Evolutionary conservation across 2,888 invertebrate species (phyloP).

Genomic region (Lasius fuliginosus): DNA sequence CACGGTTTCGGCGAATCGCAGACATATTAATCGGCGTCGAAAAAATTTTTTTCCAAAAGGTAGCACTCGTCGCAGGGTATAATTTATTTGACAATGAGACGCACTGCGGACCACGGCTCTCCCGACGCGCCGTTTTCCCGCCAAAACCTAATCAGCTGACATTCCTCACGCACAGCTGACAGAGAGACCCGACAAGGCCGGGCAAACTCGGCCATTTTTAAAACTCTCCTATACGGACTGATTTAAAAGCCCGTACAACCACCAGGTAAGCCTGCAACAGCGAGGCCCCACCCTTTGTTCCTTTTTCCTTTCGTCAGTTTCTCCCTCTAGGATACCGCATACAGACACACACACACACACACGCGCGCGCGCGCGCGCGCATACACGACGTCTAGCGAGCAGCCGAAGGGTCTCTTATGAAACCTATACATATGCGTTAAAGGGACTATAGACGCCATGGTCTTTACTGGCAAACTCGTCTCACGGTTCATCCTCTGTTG

Average conservation of each 20-base stretch:
- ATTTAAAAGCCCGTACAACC: slow-evolving; percentile 80
- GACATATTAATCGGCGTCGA: neutral
- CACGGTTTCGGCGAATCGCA: neutral
- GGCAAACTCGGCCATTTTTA: slow-evolving; percentile 81
- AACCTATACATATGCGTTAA: neutral
- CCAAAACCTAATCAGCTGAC: slow-evolving; percentile 77
- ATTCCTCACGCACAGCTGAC: slow-evolving; percentile 69
- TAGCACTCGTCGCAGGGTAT: neutral
- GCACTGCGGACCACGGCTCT: neutral
- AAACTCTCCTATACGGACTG: slow-evolving; percentile 78
- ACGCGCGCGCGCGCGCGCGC: neutral
- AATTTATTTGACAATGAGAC: neutral
- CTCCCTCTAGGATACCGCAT: neutral
- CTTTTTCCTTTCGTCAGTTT: slow-evolving; percentile 53
- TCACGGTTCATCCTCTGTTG: slow-evolving; percentile 47
- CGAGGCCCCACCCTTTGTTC: slow-evolving; percentile 50
- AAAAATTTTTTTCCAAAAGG: neutral
- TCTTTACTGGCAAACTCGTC: slow-evolving; percentile 8
- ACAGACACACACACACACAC: neutral
- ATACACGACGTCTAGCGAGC: neutral
- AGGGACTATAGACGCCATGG: slow-evolving; percentile 2
- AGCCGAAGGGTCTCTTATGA: neutral
- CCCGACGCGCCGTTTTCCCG: slow-evolving; percentile 66
- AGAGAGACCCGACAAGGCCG: slow-evolving; percentile 56
- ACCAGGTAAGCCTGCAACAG: slow-evolving; percentile 39